Percentiles rank a stretch among this genome's conserved stretches.
These are phyloP conservation scores for Pogonocichla stellata DNA, from an alignment of 2,113 vertebrate genomes.

Conservation along the genomic window DNA sequence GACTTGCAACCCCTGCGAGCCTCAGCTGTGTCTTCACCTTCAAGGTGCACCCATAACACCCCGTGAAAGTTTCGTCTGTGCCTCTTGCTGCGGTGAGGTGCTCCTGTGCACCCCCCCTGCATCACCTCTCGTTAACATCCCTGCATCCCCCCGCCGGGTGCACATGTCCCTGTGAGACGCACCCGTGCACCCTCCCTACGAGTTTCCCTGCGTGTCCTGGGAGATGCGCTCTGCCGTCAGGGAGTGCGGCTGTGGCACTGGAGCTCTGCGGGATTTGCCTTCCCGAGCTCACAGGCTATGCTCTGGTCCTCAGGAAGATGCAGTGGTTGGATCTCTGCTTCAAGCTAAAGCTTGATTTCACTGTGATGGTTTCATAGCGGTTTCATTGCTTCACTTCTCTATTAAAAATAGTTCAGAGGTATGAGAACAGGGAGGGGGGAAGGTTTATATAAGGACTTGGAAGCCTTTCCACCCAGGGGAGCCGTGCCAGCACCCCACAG, in stretches of 20 bases:
- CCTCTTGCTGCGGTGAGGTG: not conserved
- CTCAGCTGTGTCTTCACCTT: not conserved
- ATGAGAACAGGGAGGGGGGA: not conserved
- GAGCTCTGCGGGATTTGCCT: not conserved
- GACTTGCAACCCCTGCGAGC: not conserved
- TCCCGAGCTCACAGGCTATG: accelerated
- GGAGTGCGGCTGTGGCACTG: not conserved
- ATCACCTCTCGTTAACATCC: not conserved
- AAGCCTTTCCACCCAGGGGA: not conserved
- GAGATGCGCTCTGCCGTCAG: accelerated
- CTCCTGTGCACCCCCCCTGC: not conserved
- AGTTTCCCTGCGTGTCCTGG: not conserved
- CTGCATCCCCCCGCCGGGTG: not conserved
- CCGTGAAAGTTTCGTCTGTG: not conserved
- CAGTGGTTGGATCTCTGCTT: not conserved
- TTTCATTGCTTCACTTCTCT: not conserved
- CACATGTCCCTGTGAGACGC: not conserved
- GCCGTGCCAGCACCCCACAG: not conserved
- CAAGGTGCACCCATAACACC: not conserved
- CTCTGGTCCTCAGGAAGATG: not conserved
- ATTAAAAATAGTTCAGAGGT: not conserved
- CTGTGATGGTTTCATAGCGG: not conserved
- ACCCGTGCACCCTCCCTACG: accelerated
- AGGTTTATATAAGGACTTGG: conserved; percentile 16
- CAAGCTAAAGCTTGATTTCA: not conserved